These are phyloP conservation scores for Luffia ferchaultella DNA, from an alignment of 2,888 invertebrate genomes.

Conservation along the genomic window DNA sequence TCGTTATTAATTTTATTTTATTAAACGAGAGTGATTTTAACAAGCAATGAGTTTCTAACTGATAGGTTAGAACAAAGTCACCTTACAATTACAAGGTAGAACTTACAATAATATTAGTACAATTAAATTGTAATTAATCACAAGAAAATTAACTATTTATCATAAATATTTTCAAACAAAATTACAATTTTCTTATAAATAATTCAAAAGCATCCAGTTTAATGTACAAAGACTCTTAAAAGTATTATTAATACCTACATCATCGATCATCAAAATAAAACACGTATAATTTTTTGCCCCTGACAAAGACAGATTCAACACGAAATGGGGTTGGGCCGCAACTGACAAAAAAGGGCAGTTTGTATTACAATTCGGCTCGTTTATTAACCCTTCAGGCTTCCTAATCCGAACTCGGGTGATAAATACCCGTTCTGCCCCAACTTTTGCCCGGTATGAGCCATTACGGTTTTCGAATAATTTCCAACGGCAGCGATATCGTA, in stretches of 20 bases:
- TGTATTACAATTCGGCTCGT: slow-evolving; percentile 16
- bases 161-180: no score
- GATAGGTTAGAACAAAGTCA: no score
- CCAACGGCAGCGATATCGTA: neutral
- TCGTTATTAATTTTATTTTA: no score
- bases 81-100: no score
- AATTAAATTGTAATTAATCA: no score
- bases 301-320: neutral
- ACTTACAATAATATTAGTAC: no score
- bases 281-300: neutral
- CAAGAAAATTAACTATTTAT: no score
- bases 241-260: neutral
- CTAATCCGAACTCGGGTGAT: slow-evolving; percentile 50
- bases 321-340: slow-evolving; percentile 2
- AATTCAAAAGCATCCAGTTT: no score
- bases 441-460: neutral
- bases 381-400: slow-evolving; percentile 45
- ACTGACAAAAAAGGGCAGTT: slow-evolving; percentile 21
- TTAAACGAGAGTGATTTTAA: no score
- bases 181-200: no score
- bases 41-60: no score
- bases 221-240: no score
- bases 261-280: neutral
- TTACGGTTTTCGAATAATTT: neutral
- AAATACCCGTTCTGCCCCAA: slow-evolving; percentile 20